Conservation (phyloP, 2,888 invertebrate species). For the Embidobia sp. region DNA sequence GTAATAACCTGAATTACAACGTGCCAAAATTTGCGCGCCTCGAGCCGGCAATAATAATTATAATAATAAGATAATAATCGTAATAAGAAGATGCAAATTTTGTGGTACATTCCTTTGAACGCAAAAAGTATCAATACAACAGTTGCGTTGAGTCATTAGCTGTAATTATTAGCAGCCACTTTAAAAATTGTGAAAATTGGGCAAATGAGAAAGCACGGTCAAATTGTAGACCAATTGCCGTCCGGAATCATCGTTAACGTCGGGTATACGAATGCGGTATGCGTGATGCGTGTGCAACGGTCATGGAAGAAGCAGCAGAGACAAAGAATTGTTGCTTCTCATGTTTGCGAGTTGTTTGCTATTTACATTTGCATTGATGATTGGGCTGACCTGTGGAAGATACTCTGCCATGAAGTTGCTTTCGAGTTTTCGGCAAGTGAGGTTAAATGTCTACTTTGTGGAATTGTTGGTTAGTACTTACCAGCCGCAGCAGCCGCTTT, state of each 20-base stretch:
- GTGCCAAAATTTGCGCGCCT: constrained; percentile 24
- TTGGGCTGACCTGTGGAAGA: constrained; percentile 83
- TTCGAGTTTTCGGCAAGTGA: constrained; percentile 74
- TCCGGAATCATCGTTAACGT: constrained; percentile 38
- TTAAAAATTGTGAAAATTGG: constrained; percentile 31
- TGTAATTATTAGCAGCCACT: too few relatives aligned
- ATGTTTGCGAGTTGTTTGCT: constrained; percentile 25
- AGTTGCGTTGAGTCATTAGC: constrained; percentile 20
- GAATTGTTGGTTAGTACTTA: constrained; percentile 83
- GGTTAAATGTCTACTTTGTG: constrained; percentile 56
- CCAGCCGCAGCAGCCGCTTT: constrained; percentile 86
- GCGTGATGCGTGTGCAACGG: constrained; percentile 34
- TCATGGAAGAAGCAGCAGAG: constrained; percentile 25
- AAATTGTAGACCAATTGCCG: constrained; percentile 14
- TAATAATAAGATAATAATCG: constrained; percentile 22
- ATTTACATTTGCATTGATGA: constrained; percentile 3
- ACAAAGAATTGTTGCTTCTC: constrained; percentile 40
- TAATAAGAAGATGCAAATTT: constrained; percentile 25
- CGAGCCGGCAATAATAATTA: too few relatives aligned
- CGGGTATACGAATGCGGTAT: constrained; percentile 1
- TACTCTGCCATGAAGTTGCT: constrained; percentile 79
- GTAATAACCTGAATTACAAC: constrained; percentile 23
- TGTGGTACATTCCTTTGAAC: not conserved
- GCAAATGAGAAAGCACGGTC: not conserved
- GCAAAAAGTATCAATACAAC: constrained; percentile 16